Evolutionary conservation across 2,888 invertebrate species (phyloP), one percentile per base, ranked within the genome.

Genomic region (Marronus borbonicus): DNA sequence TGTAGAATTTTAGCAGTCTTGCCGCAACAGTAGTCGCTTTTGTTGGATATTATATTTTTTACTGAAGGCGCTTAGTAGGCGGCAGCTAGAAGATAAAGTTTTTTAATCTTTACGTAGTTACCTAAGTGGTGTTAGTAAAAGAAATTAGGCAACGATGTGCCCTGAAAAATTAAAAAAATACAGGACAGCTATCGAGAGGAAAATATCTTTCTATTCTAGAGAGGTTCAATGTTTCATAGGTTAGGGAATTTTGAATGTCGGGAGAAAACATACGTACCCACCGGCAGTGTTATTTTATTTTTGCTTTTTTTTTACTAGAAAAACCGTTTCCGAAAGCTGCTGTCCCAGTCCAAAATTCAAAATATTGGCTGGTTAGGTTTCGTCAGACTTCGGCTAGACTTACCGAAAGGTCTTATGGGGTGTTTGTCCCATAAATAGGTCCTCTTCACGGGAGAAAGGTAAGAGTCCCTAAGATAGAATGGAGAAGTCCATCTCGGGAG

Each of bases 341-440:
- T 82, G 83, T 83, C 82, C 82, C 78, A 78, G 78, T 77, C 78
- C 79, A 82, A 81, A 82, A 81, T 80, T 68, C 68, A 75, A 76
- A 78, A 79, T 60, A 77, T 39, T 65, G 64, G 49, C 58, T 65
- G 74, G 77, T 76, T 78, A 72, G 78, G 31, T 64, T 44, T 68
- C 49, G 68, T 78, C 58, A 79, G 81, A 83, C 44, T 44, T 44
- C 44, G 44, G 44, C 12, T 44, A 44, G 84, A 94, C 95, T 93
- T 93, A 96, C 96, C 95, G 91, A 96, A 93, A 88, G 96, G 96
- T 91, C 96, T 94, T 89, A 95, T 92, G 88, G 97, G 97, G 90
- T 97, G 96, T 90, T 94, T 94, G 90, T 94, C 93, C 97, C 97
- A 97, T 87, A 97, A 92, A 91, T 95, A 97, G 90, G 94, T 94